Evolutionary conservation across 2,113 vertebrate genomes (phyloP).

Genomic region (Prionailurus bengalensis): DNA sequence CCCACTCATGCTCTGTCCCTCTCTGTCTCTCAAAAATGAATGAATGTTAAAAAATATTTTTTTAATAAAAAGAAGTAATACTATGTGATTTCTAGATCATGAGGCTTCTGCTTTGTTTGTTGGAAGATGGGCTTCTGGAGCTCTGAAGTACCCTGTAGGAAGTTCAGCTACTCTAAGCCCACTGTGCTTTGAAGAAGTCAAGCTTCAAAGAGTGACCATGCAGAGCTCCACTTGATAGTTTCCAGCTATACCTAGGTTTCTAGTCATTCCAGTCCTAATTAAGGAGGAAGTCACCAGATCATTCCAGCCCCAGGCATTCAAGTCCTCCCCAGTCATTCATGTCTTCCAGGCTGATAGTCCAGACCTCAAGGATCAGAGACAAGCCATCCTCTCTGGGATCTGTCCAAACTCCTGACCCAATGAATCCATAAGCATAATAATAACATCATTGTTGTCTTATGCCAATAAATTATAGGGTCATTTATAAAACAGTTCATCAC

Average conservation of each 20-base stretch:
- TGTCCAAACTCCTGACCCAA: neutral
- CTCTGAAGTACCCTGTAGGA: neutral
- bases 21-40: too few species aligned
- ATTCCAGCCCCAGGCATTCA: neutral
- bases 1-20: too few species aligned
- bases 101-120: neutral
- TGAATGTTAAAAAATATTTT: too few species aligned
- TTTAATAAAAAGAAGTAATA: neutral
- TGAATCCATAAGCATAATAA: neutral
- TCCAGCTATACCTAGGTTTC: neutral
- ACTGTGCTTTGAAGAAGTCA: slow-evolving; percentile 1
- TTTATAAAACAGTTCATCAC: neutral
- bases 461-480: neutral
- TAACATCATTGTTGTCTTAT: neutral
- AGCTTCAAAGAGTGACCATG: neutral
- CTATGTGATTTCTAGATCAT: neutral
- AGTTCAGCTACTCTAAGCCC: neutral
- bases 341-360: neutral
- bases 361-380: neutral
- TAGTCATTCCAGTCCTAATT: neutral
- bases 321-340: neutral
- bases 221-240: neutral
- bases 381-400: neutral
- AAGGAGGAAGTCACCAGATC: neutral
- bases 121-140: neutral